Percentiles rank a stretch among this genome's conserved stretches.
phyloP scores from a whole-genome alignment of 2,888 invertebrate species.

The Amphimallon solstitiale region DNA sequence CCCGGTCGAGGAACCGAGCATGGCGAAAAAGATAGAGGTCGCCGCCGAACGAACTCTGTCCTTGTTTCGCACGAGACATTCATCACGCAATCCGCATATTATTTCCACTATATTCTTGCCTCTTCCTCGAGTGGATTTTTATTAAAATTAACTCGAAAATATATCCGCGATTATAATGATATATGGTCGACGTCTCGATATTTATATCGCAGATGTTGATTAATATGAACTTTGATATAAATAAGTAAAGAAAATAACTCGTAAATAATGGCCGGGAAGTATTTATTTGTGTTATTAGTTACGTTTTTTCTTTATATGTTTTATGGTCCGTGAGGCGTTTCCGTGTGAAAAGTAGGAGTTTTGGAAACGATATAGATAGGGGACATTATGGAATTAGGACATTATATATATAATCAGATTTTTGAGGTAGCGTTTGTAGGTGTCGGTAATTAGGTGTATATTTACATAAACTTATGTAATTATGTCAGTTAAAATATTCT shows the following conservation, averaged over 20 bases:
- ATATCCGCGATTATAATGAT: constrained; percentile 21
- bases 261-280: background rate
- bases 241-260: background rate
- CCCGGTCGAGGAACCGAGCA: background rate
- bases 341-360: too few species aligned
- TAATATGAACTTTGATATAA: constrained; percentile 23
- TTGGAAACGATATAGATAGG: too few species aligned
- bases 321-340: too few species aligned
- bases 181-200: constrained; percentile 11
- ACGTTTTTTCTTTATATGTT: too few species aligned
- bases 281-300: background rate
- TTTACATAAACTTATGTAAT: too few species aligned
- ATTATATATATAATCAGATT: too few species aligned
- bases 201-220: constrained; percentile 11
- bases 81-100: constrained; percentile 33
- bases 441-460: too few species aligned
- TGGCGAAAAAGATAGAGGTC: constrained; percentile 1
- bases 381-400: too few species aligned
- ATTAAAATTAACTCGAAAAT: constrained; percentile 26
- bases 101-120: constrained; percentile 14
- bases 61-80: too few species aligned
- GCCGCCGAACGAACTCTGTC: background rate
- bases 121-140: constrained; percentile 22
- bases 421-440: too few species aligned
- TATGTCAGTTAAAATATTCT: too few species aligned